These are phyloP conservation scores for Pyrrhia umbra DNA, from an alignment of 2,888 invertebrate species.

Conservation along the genomic window DNA sequence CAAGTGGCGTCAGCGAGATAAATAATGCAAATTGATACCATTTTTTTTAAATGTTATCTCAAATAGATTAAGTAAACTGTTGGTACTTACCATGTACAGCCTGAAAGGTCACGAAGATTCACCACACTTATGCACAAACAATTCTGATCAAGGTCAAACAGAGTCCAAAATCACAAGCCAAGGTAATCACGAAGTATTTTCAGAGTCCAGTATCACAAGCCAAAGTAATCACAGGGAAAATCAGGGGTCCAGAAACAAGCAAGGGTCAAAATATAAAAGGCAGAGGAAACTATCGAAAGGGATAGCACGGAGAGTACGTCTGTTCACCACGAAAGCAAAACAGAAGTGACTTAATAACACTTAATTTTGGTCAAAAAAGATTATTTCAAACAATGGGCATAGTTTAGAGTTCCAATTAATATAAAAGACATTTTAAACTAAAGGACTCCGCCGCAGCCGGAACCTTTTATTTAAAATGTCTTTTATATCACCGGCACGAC, in stretches of 20 bases:
- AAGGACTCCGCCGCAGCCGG: too few species aligned
- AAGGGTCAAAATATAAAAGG: neutral
- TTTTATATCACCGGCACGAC: too few species aligned
- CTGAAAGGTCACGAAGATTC: neutral
- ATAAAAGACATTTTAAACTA: too few species aligned
- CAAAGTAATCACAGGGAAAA: neutral
- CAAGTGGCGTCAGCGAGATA: too few species aligned
- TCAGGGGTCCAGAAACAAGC: conserved; percentile 1
- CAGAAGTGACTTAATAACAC: conserved; percentile 1
- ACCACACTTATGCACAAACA: neutral
- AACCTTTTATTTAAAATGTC: too few species aligned
- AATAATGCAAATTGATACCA: too few species aligned
- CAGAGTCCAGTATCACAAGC: neutral
- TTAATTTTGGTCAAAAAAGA: too few species aligned
- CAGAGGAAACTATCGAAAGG: neutral
- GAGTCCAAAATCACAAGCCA: conserved; percentile 3
- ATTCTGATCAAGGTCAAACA: neutral
- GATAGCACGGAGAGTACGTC: conserved; percentile 1
- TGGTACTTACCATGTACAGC: neutral
- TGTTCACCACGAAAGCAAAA: neutral
- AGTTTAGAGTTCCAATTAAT: too few species aligned
- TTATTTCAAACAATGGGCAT: too few species aligned
- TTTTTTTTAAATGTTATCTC: too few species aligned
- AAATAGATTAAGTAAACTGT: too few species aligned
- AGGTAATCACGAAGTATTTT: conserved; percentile 2